Evolutionary conservation across 92 coral and sea anemone genomes (phyloP).

Genomic region (Paragorgia papillata): DNA sequence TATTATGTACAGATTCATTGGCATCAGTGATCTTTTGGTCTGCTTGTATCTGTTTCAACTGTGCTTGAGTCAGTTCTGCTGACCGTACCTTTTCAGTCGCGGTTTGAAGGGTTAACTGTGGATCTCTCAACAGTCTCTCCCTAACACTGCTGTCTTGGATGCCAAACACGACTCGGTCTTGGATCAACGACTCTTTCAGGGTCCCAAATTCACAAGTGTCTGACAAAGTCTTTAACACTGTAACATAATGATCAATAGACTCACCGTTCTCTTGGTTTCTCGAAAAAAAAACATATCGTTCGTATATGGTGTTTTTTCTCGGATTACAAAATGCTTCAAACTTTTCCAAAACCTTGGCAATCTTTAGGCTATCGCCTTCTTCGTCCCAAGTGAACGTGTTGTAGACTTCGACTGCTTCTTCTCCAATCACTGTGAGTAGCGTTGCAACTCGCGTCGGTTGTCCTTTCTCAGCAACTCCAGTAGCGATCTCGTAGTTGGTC

Average conservation of each 20-base stretch:
- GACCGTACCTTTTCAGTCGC: no score
- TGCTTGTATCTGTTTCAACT: conserved; percentile 57
- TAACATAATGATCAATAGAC: no score
- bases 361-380: conserved; percentile 43
- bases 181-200: conserved; percentile 62
- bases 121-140: conserved; percentile 59
- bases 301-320: conserved; percentile 54
- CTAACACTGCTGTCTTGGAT: conserved; percentile 51
- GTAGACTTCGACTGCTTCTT: conserved; percentile 54
- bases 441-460: conserved; percentile 41
- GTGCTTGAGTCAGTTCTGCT: conserved; percentile 54
- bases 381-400: conserved; percentile 48
- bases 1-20: conserved; percentile 42
- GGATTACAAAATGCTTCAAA: conserved; percentile 53
- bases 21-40: conserved; percentile 23
- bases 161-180: conserved; percentile 56
- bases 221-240: conserved; percentile 49
- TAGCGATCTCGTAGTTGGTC: no score
- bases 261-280: no score
- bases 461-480: conserved; percentile 42
- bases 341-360: conserved; percentile 52
- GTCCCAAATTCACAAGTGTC: no score
- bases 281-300: conserved; percentile 50
- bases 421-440: conserved; percentile 44
- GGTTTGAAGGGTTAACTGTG: conserved; percentile 50